phyloP scores from a whole-genome alignment of 2,888 invertebrate species.

The Tipula vernalis region DNA sequence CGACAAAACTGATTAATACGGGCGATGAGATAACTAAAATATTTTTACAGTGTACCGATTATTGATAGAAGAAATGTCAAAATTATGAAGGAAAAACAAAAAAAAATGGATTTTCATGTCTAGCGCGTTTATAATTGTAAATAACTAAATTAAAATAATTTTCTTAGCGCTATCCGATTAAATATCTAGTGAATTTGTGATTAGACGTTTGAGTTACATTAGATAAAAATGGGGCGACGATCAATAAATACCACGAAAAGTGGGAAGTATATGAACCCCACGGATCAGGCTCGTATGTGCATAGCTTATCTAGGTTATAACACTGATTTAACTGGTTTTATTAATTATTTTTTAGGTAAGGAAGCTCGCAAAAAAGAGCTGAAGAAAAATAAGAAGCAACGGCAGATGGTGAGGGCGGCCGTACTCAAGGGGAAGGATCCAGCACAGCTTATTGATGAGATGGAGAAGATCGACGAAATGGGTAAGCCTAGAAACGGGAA shows the following conservation, averaged over 20 bases:
- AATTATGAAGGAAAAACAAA: background rate
- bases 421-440: slow-evolving; percentile 98
- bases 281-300: slow-evolving; percentile 93
- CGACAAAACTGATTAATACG: background rate
- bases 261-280: slow-evolving; percentile 99
- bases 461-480: slow-evolving; percentile 98
- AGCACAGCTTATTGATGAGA: slow-evolving; percentile 81
- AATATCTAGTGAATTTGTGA: background rate
- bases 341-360: slow-evolving; percentile 53
- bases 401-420: slow-evolving; percentile 90
- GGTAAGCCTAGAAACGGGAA: slow-evolving; percentile 43
- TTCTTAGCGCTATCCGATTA: too few relatives aligned
- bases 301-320: background rate
- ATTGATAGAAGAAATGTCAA: background rate
- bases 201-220: background rate
- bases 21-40: background rate
- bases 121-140: background rate
- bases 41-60: background rate
- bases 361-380: slow-evolving; percentile 94
- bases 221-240: slow-evolving; percentile 73
- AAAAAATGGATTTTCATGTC: background rate
- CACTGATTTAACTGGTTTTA: background rate
- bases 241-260: slow-evolving; percentile 99
- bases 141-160: background rate
- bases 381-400: slow-evolving; percentile 96